phyloP scores from a whole-genome alignment of 1,140 invertebrate species.

The Aporrectodea caliginosa region DNA sequence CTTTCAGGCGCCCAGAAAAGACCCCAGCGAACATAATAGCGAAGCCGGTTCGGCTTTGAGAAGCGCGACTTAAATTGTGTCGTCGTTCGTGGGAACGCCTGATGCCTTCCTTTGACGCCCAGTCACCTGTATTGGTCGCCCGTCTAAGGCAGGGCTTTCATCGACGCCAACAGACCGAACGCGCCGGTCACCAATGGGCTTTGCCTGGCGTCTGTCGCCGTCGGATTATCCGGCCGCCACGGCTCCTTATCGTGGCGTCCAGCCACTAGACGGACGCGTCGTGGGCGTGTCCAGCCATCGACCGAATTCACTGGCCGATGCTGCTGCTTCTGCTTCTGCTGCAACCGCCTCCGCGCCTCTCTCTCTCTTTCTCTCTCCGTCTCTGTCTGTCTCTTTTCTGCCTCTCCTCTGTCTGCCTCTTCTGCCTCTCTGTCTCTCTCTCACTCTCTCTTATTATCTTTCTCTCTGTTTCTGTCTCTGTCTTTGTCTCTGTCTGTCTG shows the following conservation, averaged over 20 bases:
- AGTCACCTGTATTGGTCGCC: background rate
- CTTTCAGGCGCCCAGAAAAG: background rate
- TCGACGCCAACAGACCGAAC: too few relatives aligned
- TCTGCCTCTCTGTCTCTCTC: too few relatives aligned
- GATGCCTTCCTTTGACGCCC: background rate
- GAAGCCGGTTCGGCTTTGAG: background rate
- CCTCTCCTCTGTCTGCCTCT: too few relatives aligned
- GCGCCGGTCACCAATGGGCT: background rate
- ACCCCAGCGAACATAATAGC: background rate
- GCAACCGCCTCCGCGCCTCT: background rate
- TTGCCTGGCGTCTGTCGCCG: background rate
- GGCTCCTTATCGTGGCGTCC: background rate
- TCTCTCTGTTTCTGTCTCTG: too few relatives aligned
- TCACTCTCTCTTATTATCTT: too few relatives aligned
- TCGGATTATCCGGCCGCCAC: background rate
- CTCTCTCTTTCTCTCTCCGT: background rate
- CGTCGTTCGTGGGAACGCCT: background rate
- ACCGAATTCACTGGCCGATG: background rate
- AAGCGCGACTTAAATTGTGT: background rate
- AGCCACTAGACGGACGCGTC: too few relatives aligned
- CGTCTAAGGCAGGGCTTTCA: background rate
- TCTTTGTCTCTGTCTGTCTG: too few relatives aligned
- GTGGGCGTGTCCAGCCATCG: background rate
- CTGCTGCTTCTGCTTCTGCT: background rate
- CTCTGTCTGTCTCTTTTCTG: background rate